A percentile compares a stretch with the other conserved stretches of the same genome.
Conservation (phyloP, 1,140 invertebrate genomes). For the Dendrolimus kikuchii region DNA sequence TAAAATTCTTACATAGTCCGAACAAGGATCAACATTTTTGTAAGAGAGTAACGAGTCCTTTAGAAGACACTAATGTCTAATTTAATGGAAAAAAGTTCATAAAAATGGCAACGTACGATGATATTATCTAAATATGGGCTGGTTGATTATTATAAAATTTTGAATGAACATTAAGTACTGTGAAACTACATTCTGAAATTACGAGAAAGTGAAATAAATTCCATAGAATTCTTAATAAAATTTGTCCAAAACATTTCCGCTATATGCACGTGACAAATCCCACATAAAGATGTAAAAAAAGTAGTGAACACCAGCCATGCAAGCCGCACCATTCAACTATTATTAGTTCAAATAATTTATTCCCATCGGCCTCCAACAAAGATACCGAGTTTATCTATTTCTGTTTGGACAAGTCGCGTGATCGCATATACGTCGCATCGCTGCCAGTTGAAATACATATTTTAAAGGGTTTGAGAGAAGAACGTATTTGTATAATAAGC, state of each 20-base stretch:
- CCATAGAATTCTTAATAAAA: too few relatives aligned
- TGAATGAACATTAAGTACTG: too few relatives aligned
- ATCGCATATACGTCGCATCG: slow-evolving; percentile 8
- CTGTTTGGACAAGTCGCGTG: slow-evolving; percentile 19
- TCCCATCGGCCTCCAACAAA: slow-evolving; percentile 30
- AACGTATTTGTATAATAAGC: not conserved
- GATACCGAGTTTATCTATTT: slow-evolving; percentile 24
- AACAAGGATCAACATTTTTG: too few relatives aligned
- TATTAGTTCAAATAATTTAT: slow-evolving; percentile 22
- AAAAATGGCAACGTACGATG: too few relatives aligned
- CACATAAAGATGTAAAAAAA: slow-evolving; percentile 3
- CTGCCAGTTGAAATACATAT: slow-evolving; percentile 8
- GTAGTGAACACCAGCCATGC: slow-evolving; percentile 8
- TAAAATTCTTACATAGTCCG: too few relatives aligned
- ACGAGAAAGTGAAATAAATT: too few relatives aligned
- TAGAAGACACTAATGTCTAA: too few relatives aligned
- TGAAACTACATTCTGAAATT: too few relatives aligned
- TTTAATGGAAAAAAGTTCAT: too few relatives aligned
- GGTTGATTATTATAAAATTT: too few relatives aligned
- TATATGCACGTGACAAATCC: slow-evolving; percentile 6
- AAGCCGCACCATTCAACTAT: slow-evolving; percentile 14
- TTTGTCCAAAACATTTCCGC: not conserved
- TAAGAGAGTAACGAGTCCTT: too few relatives aligned
- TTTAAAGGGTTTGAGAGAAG: not conserved
- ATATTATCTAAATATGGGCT: too few relatives aligned